Evolutionary conservation across 2,888 invertebrate genomes (phyloP).

Genomic region (Sepioteuthis lessoniana): DNA sequence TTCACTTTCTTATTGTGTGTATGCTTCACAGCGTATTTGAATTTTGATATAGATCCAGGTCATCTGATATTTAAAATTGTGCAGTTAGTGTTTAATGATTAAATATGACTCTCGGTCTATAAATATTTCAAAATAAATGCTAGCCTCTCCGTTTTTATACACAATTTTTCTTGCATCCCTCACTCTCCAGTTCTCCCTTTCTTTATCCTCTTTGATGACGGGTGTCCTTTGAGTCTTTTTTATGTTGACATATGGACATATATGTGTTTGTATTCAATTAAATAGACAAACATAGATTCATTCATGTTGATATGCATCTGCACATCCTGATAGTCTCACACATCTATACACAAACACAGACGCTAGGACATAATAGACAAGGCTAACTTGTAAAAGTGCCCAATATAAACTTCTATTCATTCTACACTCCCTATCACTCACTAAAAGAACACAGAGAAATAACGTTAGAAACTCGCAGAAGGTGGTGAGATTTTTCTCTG

Average conservation of each 20-base stretch:
- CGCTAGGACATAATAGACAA: neutral
- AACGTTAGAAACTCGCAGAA: neutral
- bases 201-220: neutral
- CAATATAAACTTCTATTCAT: neutral
- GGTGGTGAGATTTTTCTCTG: neutral
- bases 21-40: too few species aligned
- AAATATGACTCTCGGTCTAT: neutral
- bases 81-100: neutral
- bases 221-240: neutral
- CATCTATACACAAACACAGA: neutral
- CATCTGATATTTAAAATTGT: neutral
- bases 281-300: neutral
- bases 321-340: neutral
- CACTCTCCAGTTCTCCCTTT: neutral
- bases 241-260: neutral
- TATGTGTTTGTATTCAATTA: neutral
- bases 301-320: conserved; percentile 20
- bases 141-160: neutral
- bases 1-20: too few species aligned
- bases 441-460: neutral
- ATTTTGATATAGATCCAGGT: neutral
- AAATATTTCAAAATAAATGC: neutral
- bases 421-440: neutral
- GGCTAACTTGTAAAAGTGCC: neutral
- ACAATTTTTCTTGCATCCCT: too few species aligned